Conservation (phyloP, 2,888 invertebrate genomes). For the Cabera pusaria region DNA sequence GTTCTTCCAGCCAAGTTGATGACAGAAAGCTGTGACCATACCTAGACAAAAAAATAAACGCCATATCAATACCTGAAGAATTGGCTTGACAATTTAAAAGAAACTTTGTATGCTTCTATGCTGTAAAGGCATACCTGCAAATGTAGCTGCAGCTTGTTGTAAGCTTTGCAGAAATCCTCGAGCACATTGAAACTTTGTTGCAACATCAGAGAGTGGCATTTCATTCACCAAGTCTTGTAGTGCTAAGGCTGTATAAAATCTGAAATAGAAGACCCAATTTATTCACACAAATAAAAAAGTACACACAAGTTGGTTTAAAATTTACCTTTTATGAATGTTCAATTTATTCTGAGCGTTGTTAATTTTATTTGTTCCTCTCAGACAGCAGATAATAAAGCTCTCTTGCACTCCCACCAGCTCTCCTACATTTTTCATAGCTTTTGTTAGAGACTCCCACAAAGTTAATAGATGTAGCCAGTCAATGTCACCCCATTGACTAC, state of each 20-base stretch:
- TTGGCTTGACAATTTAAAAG: too few species aligned
- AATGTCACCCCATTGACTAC: constrained; percentile 89
- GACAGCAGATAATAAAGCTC: constrained; percentile 90
- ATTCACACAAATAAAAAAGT: too few species aligned
- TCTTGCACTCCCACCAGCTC: constrained; percentile 95
- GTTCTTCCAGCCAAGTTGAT: constrained; percentile 95
- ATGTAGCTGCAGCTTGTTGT: constrained; percentile 97
- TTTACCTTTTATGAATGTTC: constrained; percentile 86
- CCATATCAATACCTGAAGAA: constrained; percentile 94
- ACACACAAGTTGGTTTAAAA: background rate
- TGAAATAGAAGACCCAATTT: too few species aligned
- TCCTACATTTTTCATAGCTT: constrained; percentile 93
- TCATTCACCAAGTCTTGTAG: constrained; percentile 97
- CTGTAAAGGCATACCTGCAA: constrained; percentile 89
- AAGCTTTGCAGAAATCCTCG: constrained; percentile 96
- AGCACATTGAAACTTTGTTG: constrained; percentile 92
- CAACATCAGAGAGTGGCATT: constrained; percentile 90
- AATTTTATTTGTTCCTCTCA: constrained; percentile 86
- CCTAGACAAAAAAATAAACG: constrained; percentile 90
- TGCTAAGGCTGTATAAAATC: constrained; percentile 95
- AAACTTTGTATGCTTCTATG: too few species aligned
- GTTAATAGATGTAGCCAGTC: constrained; percentile 92
- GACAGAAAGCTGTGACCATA: constrained; percentile 98
- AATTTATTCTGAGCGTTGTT: constrained; percentile 80
- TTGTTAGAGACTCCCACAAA: constrained; percentile 91